phyloP scores from a whole-genome alignment of 2,797 vertebrate genomes.

The Crenichthys baileyi region DNA sequence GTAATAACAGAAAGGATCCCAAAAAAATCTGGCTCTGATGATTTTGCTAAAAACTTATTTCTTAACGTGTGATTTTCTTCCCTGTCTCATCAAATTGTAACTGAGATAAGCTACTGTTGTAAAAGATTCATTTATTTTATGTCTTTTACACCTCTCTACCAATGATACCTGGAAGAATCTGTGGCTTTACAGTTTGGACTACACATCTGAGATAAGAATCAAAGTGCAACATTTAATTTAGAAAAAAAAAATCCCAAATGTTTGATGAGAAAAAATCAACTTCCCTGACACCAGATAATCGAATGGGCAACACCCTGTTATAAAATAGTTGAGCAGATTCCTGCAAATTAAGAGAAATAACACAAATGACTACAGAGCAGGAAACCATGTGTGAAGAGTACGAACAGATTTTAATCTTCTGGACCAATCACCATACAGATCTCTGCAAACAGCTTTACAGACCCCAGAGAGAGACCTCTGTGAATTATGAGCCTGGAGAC shows the following conservation, averaged over 20 bases:
- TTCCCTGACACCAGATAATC: neutral
- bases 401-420: neutral
- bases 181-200: too few species aligned
- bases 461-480: neutral
- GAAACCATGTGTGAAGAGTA: neutral
- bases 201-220: too few species aligned
- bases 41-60: too few species aligned
- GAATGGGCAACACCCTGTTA: neutral
- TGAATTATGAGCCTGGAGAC: neutral
- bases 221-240: neutral
- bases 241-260: neutral
- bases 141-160: too few species aligned
- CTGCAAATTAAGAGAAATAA: neutral
- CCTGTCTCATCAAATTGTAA: too few species aligned
- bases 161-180: too few species aligned
- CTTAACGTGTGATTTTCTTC: too few species aligned
- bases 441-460: neutral
- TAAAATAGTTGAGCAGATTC: neutral
- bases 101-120: too few species aligned
- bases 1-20: too few species aligned
- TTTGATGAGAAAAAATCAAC: neutral
- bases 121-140: too few species aligned
- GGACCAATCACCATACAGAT: neutral
- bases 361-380: neutral
- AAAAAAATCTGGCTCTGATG: too few species aligned